Conservation (phyloP, 2,113 vertebrate genomes). For the Petrocephalus zakoni region DNA sequence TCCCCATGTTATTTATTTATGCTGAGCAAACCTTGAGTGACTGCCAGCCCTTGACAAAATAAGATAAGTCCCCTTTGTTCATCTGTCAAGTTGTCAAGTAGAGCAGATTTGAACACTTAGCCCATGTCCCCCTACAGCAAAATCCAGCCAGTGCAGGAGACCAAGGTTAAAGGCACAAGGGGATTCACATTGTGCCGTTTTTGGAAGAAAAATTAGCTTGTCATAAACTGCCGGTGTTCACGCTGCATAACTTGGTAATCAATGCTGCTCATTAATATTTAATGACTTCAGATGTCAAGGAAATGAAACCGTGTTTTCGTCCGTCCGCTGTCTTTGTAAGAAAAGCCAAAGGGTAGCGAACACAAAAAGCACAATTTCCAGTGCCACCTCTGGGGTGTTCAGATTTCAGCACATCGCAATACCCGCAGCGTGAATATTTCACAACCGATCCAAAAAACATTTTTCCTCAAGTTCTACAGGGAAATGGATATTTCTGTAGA, state of each 20-base stretch:
- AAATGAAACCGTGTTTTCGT: neutral
- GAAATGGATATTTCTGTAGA: slow-evolving; percentile 20
- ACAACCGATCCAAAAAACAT: neutral
- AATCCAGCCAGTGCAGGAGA: slow-evolving; percentile 24
- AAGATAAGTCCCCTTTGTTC: slow-evolving; percentile 63
- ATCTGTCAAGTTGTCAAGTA: slow-evolving; percentile 61
- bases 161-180: slow-evolving; percentile 61
- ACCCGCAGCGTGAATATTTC: neutral
- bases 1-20: slow-evolving; percentile 63
- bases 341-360: slow-evolving; percentile 15
- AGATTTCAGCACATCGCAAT: slow-evolving; percentile 11
- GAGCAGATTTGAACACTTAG: slow-evolving; percentile 39
- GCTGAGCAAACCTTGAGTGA: slow-evolving; percentile 60
- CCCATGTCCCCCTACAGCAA: slow-evolving; percentile 27
- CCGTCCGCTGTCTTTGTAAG: slow-evolving; percentile 24
- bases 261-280: slow-evolving; percentile 60
- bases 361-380: neutral
- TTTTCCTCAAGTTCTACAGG: slow-evolving; percentile 14
- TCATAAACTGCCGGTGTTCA: slow-evolving; percentile 48
- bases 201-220: slow-evolving; percentile 55
- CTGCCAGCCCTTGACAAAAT: slow-evolving; percentile 68
- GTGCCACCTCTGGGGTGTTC: neutral
- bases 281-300: slow-evolving; percentile 44
- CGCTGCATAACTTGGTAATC: slow-evolving; percentile 50
- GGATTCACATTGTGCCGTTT: slow-evolving; percentile 58